A percentile compares a stretch with the other conserved stretches of the same genome.
Evolutionary conservation across 2,113 vertebrate genomes (phyloP).

Genomic region (Butastur rufipennis): DNA sequence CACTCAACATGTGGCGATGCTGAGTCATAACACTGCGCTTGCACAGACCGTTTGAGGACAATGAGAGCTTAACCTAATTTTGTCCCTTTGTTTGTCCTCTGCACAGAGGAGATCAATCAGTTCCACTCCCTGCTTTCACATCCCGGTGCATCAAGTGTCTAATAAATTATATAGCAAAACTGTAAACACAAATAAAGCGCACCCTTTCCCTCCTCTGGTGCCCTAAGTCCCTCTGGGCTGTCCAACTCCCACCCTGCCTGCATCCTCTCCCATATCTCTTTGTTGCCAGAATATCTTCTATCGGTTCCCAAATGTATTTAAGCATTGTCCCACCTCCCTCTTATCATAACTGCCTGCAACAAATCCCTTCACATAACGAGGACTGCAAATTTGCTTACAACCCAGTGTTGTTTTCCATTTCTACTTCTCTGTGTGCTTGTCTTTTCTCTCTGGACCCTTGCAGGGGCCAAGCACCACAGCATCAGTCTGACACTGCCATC

Average conservation of each 20-base stretch:
- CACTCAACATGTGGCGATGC: neutral
- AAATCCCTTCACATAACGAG: neutral
- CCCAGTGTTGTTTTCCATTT: neutral
- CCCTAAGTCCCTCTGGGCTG: neutral
- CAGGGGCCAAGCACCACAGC: neutral
- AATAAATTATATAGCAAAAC: neutral
- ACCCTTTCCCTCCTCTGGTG: neutral
- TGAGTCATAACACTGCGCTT: slow-evolving; percentile 9
- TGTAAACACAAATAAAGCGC: neutral
- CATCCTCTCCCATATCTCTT: neutral
- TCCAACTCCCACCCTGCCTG: neutral
- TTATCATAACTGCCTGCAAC: neutral
- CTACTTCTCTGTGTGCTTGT: neutral
- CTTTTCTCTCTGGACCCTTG: neutral
- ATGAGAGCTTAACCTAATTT: slow-evolving; percentile 53
- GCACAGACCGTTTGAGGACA: slow-evolving; percentile 5
- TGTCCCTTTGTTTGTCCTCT: slow-evolving; percentile 49
- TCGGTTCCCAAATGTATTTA: neutral
- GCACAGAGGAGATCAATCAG: neutral
- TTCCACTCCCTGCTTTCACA: neutral
- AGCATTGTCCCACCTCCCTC: neutral
- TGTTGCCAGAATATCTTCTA: neutral
- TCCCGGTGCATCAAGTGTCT: neutral
- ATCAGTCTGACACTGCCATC: neutral
- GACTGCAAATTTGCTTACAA: neutral